Evolutionary conservation across 2,888 invertebrate genomes (phyloP), one percentile per base, ranked within the genome.

Genomic region (Parnassius apollo): DNA sequence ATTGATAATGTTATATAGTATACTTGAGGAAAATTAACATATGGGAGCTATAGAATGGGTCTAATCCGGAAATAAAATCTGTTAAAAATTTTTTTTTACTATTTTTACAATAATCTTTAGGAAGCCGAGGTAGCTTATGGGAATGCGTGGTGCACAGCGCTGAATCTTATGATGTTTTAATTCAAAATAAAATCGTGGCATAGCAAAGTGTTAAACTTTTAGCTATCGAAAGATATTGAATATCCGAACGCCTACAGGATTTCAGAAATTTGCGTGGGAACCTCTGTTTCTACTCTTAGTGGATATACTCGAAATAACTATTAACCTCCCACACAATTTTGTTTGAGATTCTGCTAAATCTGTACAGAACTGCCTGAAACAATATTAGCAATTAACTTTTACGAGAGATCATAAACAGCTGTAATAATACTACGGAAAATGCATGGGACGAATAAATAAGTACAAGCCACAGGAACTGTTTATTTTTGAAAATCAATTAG

Each of bases 201-300:
- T 35, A 35, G 35, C 35, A 7, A 35, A 35, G 35, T 35, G 7
- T 35, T 35, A 35, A 35, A 44, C 44, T 48, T 18, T 51, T 42
- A 46, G 51, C 18, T 57, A 50, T 11, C 3, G 25, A 42, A 52
- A 52, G 42, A 48, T 46, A 70, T 70, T 53, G 68, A 35, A 35
- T 7, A 35, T 35, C 35, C 35, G 65, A 58, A 49, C 66, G 63
- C 66, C 66, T 58, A 59, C 66, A 46, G 52, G 55, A 62, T 59
- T 65, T 60, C 72, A 75, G 35, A 35, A 2, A 35, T 7, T 75
- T 81, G 74, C 78, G 77, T 76, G 70, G 71, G 70, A 49, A 58
- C 42, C 50, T 52, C 10, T 22, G 12, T 42, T 42, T 44, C 13
- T 57, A 44, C 56, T 48, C 52, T 18, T 35, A 11, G 44, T 50